Base-by-base conservation (phyloP, 2,113 vertebrate genomes). In the Bambusicola thoracicus region DNA sequence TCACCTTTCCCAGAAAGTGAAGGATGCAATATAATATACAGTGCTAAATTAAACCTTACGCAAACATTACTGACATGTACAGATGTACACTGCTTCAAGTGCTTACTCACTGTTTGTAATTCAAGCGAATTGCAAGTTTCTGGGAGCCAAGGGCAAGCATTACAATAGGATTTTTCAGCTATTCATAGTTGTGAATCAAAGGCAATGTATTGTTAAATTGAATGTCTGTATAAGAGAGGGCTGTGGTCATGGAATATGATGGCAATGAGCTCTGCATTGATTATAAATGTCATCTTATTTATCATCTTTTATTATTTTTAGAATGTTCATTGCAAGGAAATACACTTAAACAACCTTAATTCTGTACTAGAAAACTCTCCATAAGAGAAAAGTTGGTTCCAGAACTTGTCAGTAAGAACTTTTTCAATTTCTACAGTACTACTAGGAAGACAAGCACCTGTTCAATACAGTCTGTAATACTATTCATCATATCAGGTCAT, bases 261-360 rank as follows among this genome's bases (percentile, higher is more conserved):
- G 73, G 82, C 81, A 92, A 72, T 51, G 36, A 92, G 76, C 46
- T 51, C 59, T 81, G 63, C 38, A 59, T 38, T 91, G 88, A 88
- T 90, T 94, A 75, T 89, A 90, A 93, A 93, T 76, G 83, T 89
- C 89, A 94, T 89, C 69, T 92, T 95, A 87, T 92, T 97, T 97
- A 95, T 92, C 79, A 91, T 83, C 34, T 19, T 38, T 51, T 76
- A 32, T 73, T 91, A 94, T 94, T 94, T 94, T 93, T 87, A 93
- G 86, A 81, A 87, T 79, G 74, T 81, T 89, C 48, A 56, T 61
- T 87, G 85, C 81, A 87, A 90, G 68, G 76, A 92, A 92, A 91
- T 85, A 83, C 3, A 93, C 85, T 91, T 69, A 89, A 4, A 13
- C 43, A 83, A 90, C 76, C 82, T 89, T 51, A 75, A 86, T 89